Base-by-base conservation (phyloP, 2,888 invertebrate genomes). In the Eurois occulta region DNA sequence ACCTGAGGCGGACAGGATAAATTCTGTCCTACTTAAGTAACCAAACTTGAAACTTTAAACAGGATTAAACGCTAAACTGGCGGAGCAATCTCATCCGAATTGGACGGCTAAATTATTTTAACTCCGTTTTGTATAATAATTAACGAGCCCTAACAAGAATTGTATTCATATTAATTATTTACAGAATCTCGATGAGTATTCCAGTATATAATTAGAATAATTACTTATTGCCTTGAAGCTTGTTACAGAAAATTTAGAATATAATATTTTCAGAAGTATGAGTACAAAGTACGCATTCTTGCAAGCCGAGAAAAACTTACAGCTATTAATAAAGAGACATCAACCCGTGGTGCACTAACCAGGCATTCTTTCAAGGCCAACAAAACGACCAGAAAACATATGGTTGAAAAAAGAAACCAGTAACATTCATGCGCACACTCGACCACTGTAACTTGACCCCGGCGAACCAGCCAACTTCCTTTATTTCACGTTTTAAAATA, bases 341-440 rank as follows among this genome's bases (percentile, higher is more conserved):
- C 93, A 92, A 94, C 93, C 92, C 91, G 85, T 89, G 89, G 94
- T 89, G 94, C 93, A 94, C 87, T 91, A 93, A 94, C 94, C 95
- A 95, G 94, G 93, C 95, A 95, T 94, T 94, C 94, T 93, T 93
- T 90, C 94, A 95, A 95, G 95, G 95, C 94, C 94, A 96, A 94
- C 95, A 94, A 94, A 95, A 95, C 93, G 92, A 95, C 94, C 94
- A 94, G 93, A 94, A 95, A 95, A 95, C 95, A 96, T 94, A 95
- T 96, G 95, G 93, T 92, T 93, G 93, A 93, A 95, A 95, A 95
- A 95, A 94, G 92, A 93, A 94, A 94, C 91, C 91, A 92, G 91
- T 88, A 91, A 92, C 91, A 90, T 90, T 88, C 88, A 91, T 86
- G 87, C 90, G 79, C 87, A 86, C 83, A 83, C 75, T 64, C 80